Percentiles rank a stretch among this genome's conserved stretches.
Conservation (phyloP, 2,797 vertebrate genomes). For the Galaxias olidus region DNA sequence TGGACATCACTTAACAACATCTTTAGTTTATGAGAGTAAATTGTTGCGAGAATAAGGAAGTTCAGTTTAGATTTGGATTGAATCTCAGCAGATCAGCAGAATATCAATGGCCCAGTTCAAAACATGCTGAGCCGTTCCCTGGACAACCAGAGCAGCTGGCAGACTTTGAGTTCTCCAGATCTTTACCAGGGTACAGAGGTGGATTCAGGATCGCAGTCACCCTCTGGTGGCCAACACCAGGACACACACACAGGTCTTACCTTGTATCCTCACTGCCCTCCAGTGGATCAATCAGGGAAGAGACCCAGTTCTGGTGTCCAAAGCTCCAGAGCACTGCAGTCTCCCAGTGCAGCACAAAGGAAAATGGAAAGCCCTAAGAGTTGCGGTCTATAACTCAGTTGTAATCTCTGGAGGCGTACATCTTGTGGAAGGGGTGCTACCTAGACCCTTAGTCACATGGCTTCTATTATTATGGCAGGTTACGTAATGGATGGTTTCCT, state of each 20-base stretch:
- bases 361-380: slow-evolving; percentile 37
- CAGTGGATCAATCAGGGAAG: slow-evolving; percentile 79
- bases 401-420: slow-evolving; percentile 83
- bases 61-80: too few species aligned
- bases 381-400: slow-evolving; percentile 65
- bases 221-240: slow-evolving; percentile 55
- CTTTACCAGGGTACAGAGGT: slow-evolving; percentile 34
- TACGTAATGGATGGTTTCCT: too few species aligned
- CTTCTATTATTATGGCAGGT: not conserved
- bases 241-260: slow-evolving; percentile 74
- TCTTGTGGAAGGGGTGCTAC: slow-evolving; percentile 75
- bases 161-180: slow-evolving; percentile 59
- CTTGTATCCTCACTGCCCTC: slow-evolving; percentile 80
- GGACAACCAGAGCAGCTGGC: slow-evolving; percentile 80
- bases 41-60: too few species aligned
- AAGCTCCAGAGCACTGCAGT: too few species aligned
- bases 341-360: slow-evolving; percentile 13
- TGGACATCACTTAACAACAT: too few species aligned
- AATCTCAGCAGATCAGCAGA: slow-evolving; percentile 73
- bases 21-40: too few species aligned
- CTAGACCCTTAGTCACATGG: too few species aligned
- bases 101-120: slow-evolving; percentile 78
- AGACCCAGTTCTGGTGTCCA: slow-evolving; percentile 56
- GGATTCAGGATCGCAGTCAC: slow-evolving; percentile 38
- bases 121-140: slow-evolving; percentile 78